Evolutionary conservation across 2,797 vertebrate genomes (phyloP).

Genomic region (Tolypeutes matacus): DNA sequence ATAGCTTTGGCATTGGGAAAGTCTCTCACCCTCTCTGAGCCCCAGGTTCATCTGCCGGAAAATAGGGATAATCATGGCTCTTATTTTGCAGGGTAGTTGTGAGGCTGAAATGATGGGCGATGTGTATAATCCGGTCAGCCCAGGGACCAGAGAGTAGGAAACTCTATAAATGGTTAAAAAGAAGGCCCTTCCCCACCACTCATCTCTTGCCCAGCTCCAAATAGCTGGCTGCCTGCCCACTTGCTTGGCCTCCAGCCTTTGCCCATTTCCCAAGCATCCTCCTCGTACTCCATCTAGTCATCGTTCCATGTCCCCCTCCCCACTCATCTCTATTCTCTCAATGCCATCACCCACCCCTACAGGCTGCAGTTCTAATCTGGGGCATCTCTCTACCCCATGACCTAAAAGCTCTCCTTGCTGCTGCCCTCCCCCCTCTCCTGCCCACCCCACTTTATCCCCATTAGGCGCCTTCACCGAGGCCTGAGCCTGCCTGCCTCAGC

Average conservation of each 20-base stretch:
- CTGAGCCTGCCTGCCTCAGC: not conserved
- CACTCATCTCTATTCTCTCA: not conserved
- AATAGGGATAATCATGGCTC: slow-evolving; percentile 2
- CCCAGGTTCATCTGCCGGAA: slow-evolving; percentile 8
- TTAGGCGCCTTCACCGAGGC: not conserved
- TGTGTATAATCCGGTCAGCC: not conserved
- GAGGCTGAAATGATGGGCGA: not conserved
- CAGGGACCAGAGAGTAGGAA: slow-evolving; percentile 19
- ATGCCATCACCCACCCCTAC: not conserved
- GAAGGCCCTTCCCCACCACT: not conserved
- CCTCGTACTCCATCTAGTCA: not conserved
- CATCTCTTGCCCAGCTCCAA: not conserved
- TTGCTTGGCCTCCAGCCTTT: not conserved
- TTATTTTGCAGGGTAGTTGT: not conserved
- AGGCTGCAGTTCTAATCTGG: not conserved
- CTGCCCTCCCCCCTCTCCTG: accelerated
- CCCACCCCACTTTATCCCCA: not conserved
- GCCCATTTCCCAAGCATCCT: not conserved
- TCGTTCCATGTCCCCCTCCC: not conserved
- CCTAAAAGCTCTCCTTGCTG: not conserved
- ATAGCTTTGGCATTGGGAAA: not conserved
- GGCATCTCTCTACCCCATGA: not conserved
- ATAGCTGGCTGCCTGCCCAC: not conserved
- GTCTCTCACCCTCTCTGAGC: not conserved
- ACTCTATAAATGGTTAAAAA: not conserved